Evolutionary conservation across 2,888 invertebrate species (phyloP), one percentile per base, ranked within the genome.

Genomic region (Osedax fenrisi): DNA sequence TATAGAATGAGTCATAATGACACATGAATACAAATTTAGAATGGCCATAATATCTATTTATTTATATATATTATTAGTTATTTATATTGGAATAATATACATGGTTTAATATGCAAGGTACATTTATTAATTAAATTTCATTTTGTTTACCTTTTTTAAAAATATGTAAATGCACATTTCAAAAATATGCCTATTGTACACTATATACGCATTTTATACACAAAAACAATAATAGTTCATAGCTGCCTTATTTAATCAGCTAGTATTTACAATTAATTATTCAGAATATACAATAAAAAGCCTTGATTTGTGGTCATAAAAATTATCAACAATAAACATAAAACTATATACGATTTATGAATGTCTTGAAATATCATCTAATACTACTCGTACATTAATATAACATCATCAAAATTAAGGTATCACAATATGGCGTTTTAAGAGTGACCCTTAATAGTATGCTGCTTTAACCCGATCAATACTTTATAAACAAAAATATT

Each of bases 141-240:
- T 41, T 41, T 41, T 41, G 41, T 68, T 68, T 68, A 26, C 25
- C 27, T 68, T 68, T 68, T 27, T 68, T 68, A 68, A 68, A 68
- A 68, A 68, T 27, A 68, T 68, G 68, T 68, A 68, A 68, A 68
- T 68, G 68, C 68, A 68, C 68, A 68, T 68, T 68, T 68, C 68
- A 21, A 68, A 68, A 68, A 68, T 68, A 68, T 68, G 68, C 68
- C 68, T 68, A 68, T 26, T 68, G 68, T 68, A 68, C 68, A 68
- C 68, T 68, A 26, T 68, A 68, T 68, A 68, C 68, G 25, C 25
- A 26, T 26, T 26, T 68, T 26, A 68, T 68, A 68, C 68, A 68
- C 25, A 26, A 26, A n/a, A 68, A 68, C 25, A 26, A 22, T 26
- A 25, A 68, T 26, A 27, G 27, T 68, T 68, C 27, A 68, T 25